Percentiles rank a stretch among this genome's conserved stretches.
phyloP scores from a whole-genome alignment of 1,140 invertebrate species.

The Ylistrum balloti region DNA sequence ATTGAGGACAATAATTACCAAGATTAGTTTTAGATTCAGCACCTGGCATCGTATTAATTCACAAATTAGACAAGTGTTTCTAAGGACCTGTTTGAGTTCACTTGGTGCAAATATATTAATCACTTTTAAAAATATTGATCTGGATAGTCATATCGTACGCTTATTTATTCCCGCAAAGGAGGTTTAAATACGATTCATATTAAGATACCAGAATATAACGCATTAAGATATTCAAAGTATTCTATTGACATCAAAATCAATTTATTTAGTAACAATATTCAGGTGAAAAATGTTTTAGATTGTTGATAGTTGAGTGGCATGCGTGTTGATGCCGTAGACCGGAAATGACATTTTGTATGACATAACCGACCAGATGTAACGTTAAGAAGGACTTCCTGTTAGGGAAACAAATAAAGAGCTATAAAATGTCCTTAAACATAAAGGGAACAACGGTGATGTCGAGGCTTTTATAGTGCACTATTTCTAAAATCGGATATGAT shows the following conservation, averaged over 20 bases:
- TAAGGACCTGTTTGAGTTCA: not conserved
- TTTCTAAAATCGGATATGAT: too few species aligned
- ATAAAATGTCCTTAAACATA: not conserved
- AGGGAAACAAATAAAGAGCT: not conserved
- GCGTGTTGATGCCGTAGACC: not conserved
- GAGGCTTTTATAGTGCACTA: not conserved
- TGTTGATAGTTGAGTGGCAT: not conserved
- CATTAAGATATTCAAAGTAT: not conserved
- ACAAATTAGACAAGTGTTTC: not conserved
- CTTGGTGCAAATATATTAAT: slow-evolving; percentile 9
- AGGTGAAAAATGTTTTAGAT: not conserved
- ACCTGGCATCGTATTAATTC: not conserved
- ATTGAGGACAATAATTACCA: not conserved
- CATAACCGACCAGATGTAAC: not conserved
- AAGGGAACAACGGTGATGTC: not conserved
- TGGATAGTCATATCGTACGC: not conserved
- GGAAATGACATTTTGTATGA: not conserved
- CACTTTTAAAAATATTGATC: not conserved
- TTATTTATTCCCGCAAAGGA: not conserved
- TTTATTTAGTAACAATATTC: not conserved
- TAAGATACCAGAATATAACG: too few species aligned
- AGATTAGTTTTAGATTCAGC: not conserved
- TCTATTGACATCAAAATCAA: not conserved
- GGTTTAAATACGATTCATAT: not conserved
- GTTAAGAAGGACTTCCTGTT: not conserved